Evolutionary conservation across 2,888 invertebrate species (phyloP), one percentile per base, ranked within the genome.

Genomic region (Luffia ferchaultella): DNA sequence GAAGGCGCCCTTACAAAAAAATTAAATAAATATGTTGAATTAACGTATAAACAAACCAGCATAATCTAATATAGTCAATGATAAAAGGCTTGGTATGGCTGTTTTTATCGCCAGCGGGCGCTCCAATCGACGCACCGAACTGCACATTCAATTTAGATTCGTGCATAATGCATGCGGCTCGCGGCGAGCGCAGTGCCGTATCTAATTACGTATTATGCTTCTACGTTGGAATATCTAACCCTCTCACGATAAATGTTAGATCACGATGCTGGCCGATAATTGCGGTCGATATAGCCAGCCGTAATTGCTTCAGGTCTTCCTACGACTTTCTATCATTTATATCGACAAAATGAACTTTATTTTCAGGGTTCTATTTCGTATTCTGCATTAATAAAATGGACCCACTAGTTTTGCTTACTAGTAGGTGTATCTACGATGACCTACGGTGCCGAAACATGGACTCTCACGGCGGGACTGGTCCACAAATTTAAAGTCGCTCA

Each of bases 131-230:
- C 67, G 69, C 68, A 73, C 70, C 60, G 61, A 61, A 76, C 72
- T 73, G 75, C 71, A 71, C 77, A 77, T 77, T 79, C 77, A 78
- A 77, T 79, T 78, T 76, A 67, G 73, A 72, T 63, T 73, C 73
- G 74, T 78, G 76, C 76, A 78, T 78, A 73, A 78, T 78, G 78
- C 76, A 78, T 78, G 68, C 60, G 63, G 67, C 65, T 70, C 67
- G 62, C 67, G 60, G 70, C 73, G 73, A 71, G 74, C 73, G 30
- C 30, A 12, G 30, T 30, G 30, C 30, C 70, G 77, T 73, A 78
- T 80, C 77, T 82, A 78, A 80, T 82, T 77, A 79, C 76, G 76
- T 73, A 79, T 80, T 76, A 78, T 73, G 76, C 77, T 73, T 70
- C 74, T 68, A 71, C 74, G 74, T 73, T 77, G 73, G 71, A 73